Evolutionary conservation across 2,113 vertebrate species (phyloP), one percentile per base, ranked within the genome.

Genomic region (Sphaerodactylus townsendi): DNA sequence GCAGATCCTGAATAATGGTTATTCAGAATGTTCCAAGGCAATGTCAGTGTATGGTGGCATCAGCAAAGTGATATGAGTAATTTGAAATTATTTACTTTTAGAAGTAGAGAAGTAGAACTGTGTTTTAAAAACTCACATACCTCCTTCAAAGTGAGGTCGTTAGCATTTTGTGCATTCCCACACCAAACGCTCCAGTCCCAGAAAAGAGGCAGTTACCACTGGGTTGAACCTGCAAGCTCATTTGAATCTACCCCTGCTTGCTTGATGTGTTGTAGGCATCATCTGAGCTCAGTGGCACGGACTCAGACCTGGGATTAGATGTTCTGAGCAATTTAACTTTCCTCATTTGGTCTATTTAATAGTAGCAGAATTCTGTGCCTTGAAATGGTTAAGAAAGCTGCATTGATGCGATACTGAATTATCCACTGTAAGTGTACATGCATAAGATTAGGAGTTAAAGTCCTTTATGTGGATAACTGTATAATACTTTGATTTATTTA

Each of bases 191-290:
- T 75, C 71, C 37, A n/a, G 17, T 9, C 39, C 6, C 59, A 65
- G 41, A 28, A 3, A 72, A 2, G 46, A 17, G 25, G 14, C 37
- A 44, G 35, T 23, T 77, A 28, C 35, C 0, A 70, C 10, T 70
- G 39, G 35, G 37, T 3, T 66, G 64, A 37, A n/a, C 64, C 15
- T 56, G 62, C 46, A 44, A 4, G 13, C 87, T 83, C 53, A 82
- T 80, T 87, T 93, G 91, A 91, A 83, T 93, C 92, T n/a, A 93
- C 10, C 10, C 0, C n/a, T 39, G 64, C 46, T 56, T 39, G 21
- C 62, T 46, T 68, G 39, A 33, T 10, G 30, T n/a, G 87, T 0
- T 0, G 74, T 77, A 68, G 4, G 21, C 66, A 25, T 9, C 2
- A 14, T 23, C 4, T 73, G 59, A 64, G 41, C 44, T 79, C 44